Percentiles rank a stretch among this genome's conserved stretches.
phyloP scores from a whole-genome alignment of 2,797 vertebrate genomes.

The Mus caroli region DNA sequence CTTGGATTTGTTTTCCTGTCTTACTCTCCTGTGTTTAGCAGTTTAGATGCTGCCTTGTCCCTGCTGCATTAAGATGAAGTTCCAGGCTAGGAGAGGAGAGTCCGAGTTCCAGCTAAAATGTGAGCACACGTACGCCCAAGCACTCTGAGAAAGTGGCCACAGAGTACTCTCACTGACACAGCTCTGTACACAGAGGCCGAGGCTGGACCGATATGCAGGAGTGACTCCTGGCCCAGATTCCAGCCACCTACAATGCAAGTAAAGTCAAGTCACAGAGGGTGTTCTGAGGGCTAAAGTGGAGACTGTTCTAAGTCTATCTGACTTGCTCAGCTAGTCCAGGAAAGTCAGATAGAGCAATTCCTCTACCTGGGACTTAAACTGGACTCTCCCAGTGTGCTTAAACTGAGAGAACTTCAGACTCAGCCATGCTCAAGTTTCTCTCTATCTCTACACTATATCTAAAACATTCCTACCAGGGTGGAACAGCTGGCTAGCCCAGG shows the following conservation, averaged over 20 bases:
- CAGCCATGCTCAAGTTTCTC: background rate
- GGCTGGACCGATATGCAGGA: background rate
- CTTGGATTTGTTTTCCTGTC: background rate
- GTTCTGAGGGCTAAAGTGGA: background rate
- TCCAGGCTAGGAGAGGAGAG: background rate
- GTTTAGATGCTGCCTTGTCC: constrained; percentile 11
- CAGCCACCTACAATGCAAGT: background rate
- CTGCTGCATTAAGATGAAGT: background rate
- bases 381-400: too few species aligned
- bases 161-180: background rate
- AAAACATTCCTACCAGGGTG: background rate
- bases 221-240: background rate
- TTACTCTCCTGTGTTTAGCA: background rate
- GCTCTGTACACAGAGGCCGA: background rate
- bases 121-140: background rate
- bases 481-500: constrained; percentile 1
- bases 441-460: background rate
- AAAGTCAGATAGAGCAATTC: background rate
- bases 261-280: background rate
- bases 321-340: background rate
- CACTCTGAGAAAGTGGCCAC: background rate
- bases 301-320: background rate
- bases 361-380: background rate
- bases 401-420: background rate
- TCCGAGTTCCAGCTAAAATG: background rate